A percentile compares a stretch with the other conserved stretches of the same genome.
Conservation (phyloP, 2,113 vertebrate genomes). For the Clarias macrocephalus region DNA sequence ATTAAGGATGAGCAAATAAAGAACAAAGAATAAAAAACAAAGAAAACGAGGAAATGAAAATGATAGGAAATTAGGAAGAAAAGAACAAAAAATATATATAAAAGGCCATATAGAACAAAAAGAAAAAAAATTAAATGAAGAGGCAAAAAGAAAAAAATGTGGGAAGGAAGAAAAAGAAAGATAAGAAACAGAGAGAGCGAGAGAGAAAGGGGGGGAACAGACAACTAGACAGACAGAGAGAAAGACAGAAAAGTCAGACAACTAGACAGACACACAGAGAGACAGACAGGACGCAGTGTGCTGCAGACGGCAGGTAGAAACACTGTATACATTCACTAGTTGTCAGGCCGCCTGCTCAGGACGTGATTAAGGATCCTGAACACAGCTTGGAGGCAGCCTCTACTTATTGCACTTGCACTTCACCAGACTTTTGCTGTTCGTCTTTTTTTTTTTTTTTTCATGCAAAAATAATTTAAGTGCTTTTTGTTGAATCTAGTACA, state of each 20-base stretch:
- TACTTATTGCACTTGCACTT: conserved; percentile 29
- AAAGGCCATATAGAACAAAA: background rate
- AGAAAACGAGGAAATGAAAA: background rate
- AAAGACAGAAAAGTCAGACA: background rate
- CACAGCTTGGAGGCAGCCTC: conserved; percentile 1
- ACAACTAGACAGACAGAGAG: background rate
- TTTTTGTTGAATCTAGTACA: conserved; percentile 16
- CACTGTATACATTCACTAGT: conserved; percentile 75
- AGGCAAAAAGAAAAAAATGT: background rate
- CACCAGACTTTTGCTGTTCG: conserved; percentile 25
- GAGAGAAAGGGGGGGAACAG: background rate
- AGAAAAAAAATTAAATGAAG: background rate
- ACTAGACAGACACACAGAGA: background rate
- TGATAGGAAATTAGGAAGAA: background rate
- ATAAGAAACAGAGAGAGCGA: background rate
- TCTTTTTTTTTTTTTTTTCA: background rate
- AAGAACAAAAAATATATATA: background rate
- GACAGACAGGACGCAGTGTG: background rate
- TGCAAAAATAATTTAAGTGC: conserved; percentile 16
- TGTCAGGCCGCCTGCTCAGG: conserved; percentile 63
- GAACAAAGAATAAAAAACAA: background rate
- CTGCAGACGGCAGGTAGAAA: conserved; percentile 66
- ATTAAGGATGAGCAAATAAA: background rate
- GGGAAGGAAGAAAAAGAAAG: background rate
- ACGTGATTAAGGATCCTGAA: conserved; percentile 47